Percentiles rank a stretch among this genome's conserved stretches.
Evolutionary conservation across 2,888 invertebrate species (phyloP).

Genomic region (Macroteleia sp.): DNA sequence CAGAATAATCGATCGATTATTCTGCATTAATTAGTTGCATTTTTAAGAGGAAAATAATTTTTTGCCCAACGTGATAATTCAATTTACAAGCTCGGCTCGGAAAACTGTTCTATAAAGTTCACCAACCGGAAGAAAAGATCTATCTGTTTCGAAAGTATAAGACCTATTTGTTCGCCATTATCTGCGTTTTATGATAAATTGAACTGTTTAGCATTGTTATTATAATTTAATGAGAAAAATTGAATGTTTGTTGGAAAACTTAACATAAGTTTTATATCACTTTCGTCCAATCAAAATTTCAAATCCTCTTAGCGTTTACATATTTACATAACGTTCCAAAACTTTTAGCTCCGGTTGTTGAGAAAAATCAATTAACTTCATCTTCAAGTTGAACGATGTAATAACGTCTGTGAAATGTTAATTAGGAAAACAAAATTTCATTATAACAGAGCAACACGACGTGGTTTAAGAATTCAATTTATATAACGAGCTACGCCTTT

Average conservation of each 20-base stretch:
- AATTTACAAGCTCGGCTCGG: background rate
- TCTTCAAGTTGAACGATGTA: constrained; percentile 9
- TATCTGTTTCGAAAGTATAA: background rate
- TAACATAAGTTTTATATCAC: constrained; percentile 18
- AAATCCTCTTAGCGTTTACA: constrained; percentile 33
- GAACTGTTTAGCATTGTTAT: constrained; percentile 12
- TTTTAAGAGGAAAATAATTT: no score
- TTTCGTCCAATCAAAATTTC: constrained; percentile 35
- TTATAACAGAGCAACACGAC: no score
- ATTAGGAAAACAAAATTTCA: constrained; percentile 29
- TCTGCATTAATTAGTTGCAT: no score
- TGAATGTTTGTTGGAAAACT: constrained; percentile 4
- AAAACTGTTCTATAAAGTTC: background rate
- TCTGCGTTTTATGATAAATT: constrained; percentile 5
- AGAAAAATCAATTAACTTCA: constrained; percentile 12
- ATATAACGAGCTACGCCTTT: constrained; percentile 20
- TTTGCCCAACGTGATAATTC: no score
- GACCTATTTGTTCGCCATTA: constrained; percentile 7
- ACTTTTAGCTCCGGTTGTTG: constrained; percentile 17
- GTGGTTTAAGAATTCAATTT: background rate
- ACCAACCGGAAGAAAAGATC: background rate
- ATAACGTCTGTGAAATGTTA: constrained; percentile 27
- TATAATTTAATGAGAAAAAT: constrained; percentile 19
- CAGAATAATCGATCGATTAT: no score
- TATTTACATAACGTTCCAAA: constrained; percentile 21